A percentile compares a stretch with the other conserved stretches of the same genome.
These are phyloP conservation scores for Anthrax anthrax DNA, from an alignment of 2,888 invertebrate species.

Conservation along the genomic window DNA sequence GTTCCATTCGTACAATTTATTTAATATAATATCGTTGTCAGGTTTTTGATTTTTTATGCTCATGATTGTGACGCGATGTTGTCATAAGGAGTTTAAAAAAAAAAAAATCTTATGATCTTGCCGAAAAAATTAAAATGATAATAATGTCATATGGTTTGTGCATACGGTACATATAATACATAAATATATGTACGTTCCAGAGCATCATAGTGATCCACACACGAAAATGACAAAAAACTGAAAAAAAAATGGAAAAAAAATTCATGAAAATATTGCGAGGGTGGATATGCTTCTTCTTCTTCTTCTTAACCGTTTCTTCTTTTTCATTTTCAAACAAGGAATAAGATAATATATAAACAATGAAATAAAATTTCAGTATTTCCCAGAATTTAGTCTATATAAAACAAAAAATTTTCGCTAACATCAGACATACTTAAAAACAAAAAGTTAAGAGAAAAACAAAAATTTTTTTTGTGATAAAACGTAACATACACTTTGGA, in stretches of 20 bases:
- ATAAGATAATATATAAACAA: no score
- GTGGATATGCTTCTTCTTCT: background rate
- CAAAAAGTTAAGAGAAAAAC: no score
- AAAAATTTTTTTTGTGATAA: no score
- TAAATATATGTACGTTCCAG: background rate
- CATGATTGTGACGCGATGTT: constrained; percentile 5
- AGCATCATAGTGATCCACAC: no score
- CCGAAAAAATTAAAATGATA: constrained; percentile 1
- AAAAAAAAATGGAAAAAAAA: background rate
- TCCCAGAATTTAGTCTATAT: background rate
- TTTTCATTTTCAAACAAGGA: background rate
- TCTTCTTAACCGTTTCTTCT: background rate
- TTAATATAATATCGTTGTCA: background rate
- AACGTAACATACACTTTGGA: no score
- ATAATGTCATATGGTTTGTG: background rate
- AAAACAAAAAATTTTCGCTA: no score
- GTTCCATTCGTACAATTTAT: no score
- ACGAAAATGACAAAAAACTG: no score
- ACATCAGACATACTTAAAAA: no score
- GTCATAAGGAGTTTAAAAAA: constrained; percentile 3
- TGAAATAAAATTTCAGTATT: background rate
- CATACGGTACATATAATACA: no score
- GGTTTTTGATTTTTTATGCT: background rate
- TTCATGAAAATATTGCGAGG: background rate
- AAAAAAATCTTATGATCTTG: constrained; percentile 4